Conservation (phyloP, 2,113 vertebrate species). For the Carlito syrichta region DNA sequence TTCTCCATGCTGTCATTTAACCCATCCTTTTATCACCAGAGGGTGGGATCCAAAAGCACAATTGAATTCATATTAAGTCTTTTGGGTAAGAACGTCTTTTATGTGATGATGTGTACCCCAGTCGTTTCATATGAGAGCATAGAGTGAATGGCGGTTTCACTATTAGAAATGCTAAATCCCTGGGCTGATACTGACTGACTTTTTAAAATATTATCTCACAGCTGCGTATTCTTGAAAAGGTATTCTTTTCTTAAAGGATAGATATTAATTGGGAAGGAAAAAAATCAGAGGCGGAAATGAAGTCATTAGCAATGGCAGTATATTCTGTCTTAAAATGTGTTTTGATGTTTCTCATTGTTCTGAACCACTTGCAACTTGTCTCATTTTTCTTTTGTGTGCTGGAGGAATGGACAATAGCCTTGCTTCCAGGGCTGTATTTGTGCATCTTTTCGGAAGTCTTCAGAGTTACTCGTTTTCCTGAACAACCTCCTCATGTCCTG, state of each 20-base stretch:
- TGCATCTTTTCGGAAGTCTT: accelerated
- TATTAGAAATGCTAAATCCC: neutral
- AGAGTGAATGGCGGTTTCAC: neutral
- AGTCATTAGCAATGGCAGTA: neutral
- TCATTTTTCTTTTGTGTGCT: neutral
- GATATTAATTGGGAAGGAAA: neutral
- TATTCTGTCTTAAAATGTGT: neutral
- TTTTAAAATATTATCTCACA: neutral
- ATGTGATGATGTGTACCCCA: neutral
- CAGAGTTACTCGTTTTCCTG: accelerated
- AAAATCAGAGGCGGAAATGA: neutral
- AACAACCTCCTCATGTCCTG: conserved; percentile 36
- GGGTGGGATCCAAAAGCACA: neutral
- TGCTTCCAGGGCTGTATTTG: conserved; percentile 75
- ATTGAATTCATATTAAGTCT: neutral
- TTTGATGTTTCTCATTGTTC: neutral
- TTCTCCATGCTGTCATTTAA: neutral
- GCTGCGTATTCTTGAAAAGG: neutral
- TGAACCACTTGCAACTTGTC: neutral
- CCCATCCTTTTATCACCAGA: neutral
- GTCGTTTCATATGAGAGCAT: neutral
- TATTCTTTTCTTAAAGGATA: neutral
- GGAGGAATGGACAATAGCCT: conserved; percentile 83
- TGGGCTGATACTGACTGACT: neutral
- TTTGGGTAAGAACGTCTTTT: neutral